Percentiles rank a stretch among this genome's conserved stretches.
Evolutionary conservation across 2,797 vertebrate species (phyloP).

Genomic region (Botia almorhae): DNA sequence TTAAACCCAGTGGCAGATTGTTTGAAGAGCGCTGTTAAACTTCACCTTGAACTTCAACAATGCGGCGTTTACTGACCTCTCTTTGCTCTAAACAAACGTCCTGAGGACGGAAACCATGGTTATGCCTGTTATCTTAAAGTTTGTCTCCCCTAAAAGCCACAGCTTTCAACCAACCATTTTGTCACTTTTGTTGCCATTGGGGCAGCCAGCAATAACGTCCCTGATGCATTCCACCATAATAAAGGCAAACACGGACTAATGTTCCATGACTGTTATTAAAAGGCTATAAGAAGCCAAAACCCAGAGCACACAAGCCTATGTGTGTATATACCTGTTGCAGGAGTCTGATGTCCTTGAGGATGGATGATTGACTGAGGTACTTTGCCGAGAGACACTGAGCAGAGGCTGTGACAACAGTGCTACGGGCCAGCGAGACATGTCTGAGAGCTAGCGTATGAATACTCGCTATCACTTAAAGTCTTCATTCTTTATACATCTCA

Average conservation of each 20-base stretch:
- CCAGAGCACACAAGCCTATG: not conserved
- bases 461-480: not conserved
- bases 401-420: not conserved
- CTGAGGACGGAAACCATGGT: conserved; percentile 49
- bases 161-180: conserved; percentile 25
- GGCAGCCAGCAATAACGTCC: not conserved
- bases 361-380: conserved; percentile 2
- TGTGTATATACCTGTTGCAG: not conserved
- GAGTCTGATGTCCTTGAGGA: not conserved
- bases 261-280: not conserved
- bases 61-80: conserved; percentile 77
- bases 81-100: conserved; percentile 65
- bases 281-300: not conserved
- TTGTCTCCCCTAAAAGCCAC: conserved; percentile 12
- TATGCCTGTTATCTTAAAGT: conserved; percentile 76
- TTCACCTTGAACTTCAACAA: conserved; percentile 82
- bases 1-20: conserved; percentile 57
- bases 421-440: not conserved
- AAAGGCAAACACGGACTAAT: not conserved
- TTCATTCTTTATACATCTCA: not conserved
- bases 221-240: conserved; percentile 1
- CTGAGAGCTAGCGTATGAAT: not conserved
- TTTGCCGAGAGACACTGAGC: not conserved
- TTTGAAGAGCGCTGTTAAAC: conserved; percentile 72
- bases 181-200: conserved; percentile 1